Evolutionary conservation across 2,113 vertebrate species (phyloP), one percentile per base, ranked within the genome.

Genomic region (Zapus hudsonius): DNA sequence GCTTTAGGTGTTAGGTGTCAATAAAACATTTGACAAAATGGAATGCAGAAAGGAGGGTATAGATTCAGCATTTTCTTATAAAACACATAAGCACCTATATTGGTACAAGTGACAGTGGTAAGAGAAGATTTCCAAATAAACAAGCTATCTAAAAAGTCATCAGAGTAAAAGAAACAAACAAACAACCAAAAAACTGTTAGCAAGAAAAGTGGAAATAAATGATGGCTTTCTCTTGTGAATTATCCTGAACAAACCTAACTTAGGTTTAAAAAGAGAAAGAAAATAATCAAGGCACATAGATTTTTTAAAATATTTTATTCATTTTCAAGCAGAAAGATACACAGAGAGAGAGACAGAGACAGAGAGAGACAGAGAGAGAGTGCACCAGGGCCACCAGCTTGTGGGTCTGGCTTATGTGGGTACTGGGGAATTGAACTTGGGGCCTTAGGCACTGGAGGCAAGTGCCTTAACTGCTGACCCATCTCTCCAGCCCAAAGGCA

Each of bases 91-190:
- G 3, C 95, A 82, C 95, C 80, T 96, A 40, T 93, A 95, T 90
- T 90, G 44, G 80, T 85, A 44, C 55, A 94, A 82, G 38, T 84
- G 91, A 92, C 83, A 87, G 72, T 22, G 92, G 13, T 78, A 95
- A 95, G 52, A 93, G 61, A 92, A 96, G 52, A 80, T 92, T 94
- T 96, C 40, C 82, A 97, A 95, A 94, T 72, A 96, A 96, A 72
- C 31, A 90, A 95, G 78, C 64, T 8, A 72, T 13, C 5, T 93
- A 47, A 66, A 76, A 89, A 92, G 84, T 93, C 25, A 79, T 91
- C 64, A 78, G 22, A n/a, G n/a, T n/a, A n/a, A 47, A 7, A 47
- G 47, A 47, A 8, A 8, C 12, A 95, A 57, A 66, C 4, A 95
- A 95, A 88, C 10, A 19, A 0, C 29, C 13, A 2, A 64, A 20